Base-by-base conservation (phyloP, 2,113 vertebrate species). In the Gallinago jamesoni region DNA sequence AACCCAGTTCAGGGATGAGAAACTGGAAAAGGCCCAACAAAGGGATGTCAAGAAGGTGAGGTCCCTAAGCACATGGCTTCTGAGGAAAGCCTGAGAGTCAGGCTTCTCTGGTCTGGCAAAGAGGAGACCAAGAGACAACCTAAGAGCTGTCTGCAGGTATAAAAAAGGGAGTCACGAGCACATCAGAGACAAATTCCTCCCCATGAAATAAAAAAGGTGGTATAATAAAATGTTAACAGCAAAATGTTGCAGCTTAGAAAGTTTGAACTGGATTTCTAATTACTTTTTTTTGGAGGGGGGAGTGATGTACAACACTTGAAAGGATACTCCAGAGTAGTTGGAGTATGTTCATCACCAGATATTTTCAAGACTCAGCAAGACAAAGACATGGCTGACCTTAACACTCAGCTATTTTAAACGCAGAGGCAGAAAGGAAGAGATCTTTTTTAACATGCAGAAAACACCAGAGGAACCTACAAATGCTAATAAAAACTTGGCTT, bases 41-140 rank as follows among this genome's bases (percentile, higher is more conserved):
- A 63, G 35, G 7, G 1, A 22, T 10, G 1, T 23, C 27, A 68
- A 24, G 33, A 18, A 0, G 2, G 6, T 50, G 19, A 77, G 14
- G 8, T 2, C 8, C 64, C 20, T 47, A 64, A 74, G 24, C 12
- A 64, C 35, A 19, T 15, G 59, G 8, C 20, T 77, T 77, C 33
- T 78, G 69, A 94, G 48, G 22, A 50, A 14, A 59, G 7, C 23
- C 2, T 76, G 72, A 79, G 31, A 18, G 5, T 39, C 35, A 55
- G 20, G 20, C 5, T 56, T 48, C 8, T 52, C 50, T 75, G 56
- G 23, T 16, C 50, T 52, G 12, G 20, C 16, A 37, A 55, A 87
- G 43, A 89, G 12, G n/a, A 69, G 20, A 77, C 3, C n/a, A 84
- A 55, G 19, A 37, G 39, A 68, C 30, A 62, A 52, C 21, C 28